Evolutionary conservation across 2,113 vertebrate species (phyloP).

Genomic region (Deroptyus accipitrinus): DNA sequence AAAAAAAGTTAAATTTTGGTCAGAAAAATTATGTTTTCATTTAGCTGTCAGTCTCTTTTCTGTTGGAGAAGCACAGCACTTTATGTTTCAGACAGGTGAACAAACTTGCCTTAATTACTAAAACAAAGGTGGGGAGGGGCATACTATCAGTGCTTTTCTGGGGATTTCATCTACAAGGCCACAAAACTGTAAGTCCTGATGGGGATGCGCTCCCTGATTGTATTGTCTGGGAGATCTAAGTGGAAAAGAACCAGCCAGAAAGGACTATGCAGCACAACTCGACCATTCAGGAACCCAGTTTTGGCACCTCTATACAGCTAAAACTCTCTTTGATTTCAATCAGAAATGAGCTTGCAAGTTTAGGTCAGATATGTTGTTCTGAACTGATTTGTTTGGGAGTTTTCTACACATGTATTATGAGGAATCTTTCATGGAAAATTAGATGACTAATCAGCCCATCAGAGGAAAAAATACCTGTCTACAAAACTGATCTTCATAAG

Average conservation of each 20-base stretch:
- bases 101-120: conserved; percentile 71
- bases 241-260: conserved; percentile 32
- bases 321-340: conserved; percentile 12
- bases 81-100: conserved; percentile 25
- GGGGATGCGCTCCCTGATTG: neutral
- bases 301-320: conserved; percentile 21
- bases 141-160: neutral
- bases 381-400: neutral
- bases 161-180: neutral
- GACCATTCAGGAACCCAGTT: conserved; percentile 10
- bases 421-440: neutral
- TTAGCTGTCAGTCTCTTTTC: neutral
- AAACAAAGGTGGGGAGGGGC: neutral
- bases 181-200: neutral
- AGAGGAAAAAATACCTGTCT: conserved; percentile 18
- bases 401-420: neutral
- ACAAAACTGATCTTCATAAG: neutral
- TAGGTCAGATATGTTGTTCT: neutral
- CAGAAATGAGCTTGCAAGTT: neutral
- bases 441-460: neutral
- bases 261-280: conserved; percentile 49
- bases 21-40: conserved; percentile 30
- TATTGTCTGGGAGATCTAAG: neutral
- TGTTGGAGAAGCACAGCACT: conserved; percentile 25
- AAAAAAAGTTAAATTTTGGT: neutral